These are phyloP conservation scores for Cosmia pyralina DNA, from an alignment of 2,888 invertebrate genomes.

Conservation along the genomic window DNA sequence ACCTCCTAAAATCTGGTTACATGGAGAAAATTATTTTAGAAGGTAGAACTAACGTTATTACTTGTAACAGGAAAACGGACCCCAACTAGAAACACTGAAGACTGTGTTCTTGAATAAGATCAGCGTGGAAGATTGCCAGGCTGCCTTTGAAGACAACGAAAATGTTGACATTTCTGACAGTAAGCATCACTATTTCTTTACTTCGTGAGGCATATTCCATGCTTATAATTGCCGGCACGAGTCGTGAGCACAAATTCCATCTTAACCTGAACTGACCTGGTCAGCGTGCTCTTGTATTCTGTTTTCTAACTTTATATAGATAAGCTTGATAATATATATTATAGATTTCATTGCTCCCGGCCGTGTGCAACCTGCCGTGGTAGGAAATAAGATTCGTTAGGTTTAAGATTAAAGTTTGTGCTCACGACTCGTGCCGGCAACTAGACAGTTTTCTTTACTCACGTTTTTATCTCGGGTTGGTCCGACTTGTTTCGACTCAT, in stretches of 20 bases:
- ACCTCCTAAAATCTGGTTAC: background rate
- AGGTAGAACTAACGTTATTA: background rate
- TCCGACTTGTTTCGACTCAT: too few relatives aligned
- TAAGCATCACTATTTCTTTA: conserved; percentile 63
- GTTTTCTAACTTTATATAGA: too few relatives aligned
- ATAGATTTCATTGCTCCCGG: too few relatives aligned
- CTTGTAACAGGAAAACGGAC: conserved; percentile 66
- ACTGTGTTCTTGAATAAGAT: conserved; percentile 72
- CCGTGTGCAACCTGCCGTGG: too few relatives aligned
- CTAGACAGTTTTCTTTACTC: background rate
- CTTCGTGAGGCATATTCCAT: background rate
- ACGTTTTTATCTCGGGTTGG: background rate
- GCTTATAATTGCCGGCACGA: too few relatives aligned
- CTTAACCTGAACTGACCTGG: too few relatives aligned
- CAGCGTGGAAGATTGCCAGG: conserved; percentile 65
- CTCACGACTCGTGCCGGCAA: too few relatives aligned
- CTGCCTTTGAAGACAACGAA: conserved; percentile 50
- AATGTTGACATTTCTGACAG: conserved; percentile 70
- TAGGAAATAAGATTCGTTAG: too few relatives aligned
- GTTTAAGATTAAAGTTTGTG: too few relatives aligned
- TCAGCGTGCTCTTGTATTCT: too few relatives aligned
- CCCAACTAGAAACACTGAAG: conserved; percentile 71
- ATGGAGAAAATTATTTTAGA: background rate
- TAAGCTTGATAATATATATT: too few relatives aligned
- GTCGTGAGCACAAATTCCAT: too few relatives aligned